Evolutionary conservation across 1,140 invertebrate genomes (phyloP).

Genomic region (Macrotrachela quadricornifera): DNA sequence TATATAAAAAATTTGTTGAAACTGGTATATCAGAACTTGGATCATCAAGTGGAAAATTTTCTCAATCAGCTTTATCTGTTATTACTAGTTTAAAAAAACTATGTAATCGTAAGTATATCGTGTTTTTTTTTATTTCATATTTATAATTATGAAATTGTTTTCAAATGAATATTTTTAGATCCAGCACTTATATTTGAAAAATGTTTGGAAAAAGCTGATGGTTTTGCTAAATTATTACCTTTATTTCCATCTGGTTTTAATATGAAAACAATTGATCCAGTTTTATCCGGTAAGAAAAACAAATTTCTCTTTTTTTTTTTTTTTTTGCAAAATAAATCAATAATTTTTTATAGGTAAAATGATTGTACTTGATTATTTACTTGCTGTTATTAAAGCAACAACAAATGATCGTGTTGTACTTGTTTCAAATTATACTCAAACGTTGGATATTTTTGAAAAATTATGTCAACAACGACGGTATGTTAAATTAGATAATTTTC

Average conservation of each 20-base stretch:
- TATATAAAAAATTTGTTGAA: slow-evolving; percentile 46
- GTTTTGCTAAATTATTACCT: slow-evolving; percentile 54
- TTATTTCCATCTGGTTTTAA: slow-evolving; percentile 51
- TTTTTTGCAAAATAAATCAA: no score
- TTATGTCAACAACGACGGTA: slow-evolving; percentile 45
- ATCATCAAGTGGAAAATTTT: slow-evolving; percentile 21
- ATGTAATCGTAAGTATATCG: slow-evolving; percentile 54
- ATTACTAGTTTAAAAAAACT: slow-evolving; percentile 91
- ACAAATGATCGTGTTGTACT: slow-evolving; percentile 88
- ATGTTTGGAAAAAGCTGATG: slow-evolving; percentile 51
- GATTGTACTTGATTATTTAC: slow-evolving; percentile 70
- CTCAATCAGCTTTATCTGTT: slow-evolving; percentile 58
- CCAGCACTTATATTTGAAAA: slow-evolving; percentile 82
- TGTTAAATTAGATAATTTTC: no score
- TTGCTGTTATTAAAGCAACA: slow-evolving; percentile 65
- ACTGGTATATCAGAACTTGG: neutral
- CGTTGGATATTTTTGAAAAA: slow-evolving; percentile 84
- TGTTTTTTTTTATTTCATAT: no score
- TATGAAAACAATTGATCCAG: slow-evolving; percentile 24
- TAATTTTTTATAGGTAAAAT: slow-evolving; percentile 41
- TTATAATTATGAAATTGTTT: no score
- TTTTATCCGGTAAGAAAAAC: slow-evolving; percentile 22
- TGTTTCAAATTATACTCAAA: slow-evolving; percentile 98
- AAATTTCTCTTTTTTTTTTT: no score
- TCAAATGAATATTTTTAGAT: slow-evolving; percentile 32